phyloP scores from a whole-genome alignment of 2,888 invertebrate genomes.

The Eupithecia inturbata region DNA sequence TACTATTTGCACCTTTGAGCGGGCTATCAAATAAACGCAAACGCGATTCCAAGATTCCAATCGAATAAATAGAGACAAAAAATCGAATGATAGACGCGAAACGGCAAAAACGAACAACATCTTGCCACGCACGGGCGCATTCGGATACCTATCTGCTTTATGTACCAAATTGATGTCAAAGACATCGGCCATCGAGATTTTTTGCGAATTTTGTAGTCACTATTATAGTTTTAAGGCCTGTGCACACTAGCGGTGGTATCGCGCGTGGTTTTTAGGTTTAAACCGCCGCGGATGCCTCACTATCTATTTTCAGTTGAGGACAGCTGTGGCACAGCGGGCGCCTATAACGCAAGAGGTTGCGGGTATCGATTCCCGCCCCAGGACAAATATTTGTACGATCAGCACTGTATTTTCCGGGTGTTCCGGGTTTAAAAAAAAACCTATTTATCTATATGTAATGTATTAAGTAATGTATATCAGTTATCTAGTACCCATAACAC shows the following conservation, averaged over 20 bases:
- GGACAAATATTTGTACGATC: neutral
- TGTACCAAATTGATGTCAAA: slow-evolving; percentile 57
- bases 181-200: slow-evolving; percentile 48
- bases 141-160: slow-evolving; percentile 10
- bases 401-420: neutral
- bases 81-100: slow-evolving; percentile 35
- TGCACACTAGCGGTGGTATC: neutral
- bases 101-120: slow-evolving; percentile 51
- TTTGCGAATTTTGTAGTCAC: slow-evolving; percentile 19
- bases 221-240: neutral
- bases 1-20: neutral
- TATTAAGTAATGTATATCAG: neutral
- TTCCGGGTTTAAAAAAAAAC: neutral
- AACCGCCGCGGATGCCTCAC: neutral
- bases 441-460: neutral
- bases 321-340: no score
- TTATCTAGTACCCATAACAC: neutral
- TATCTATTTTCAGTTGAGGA: no score
- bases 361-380: neutral
- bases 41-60: slow-evolving; percentile 49
- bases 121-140: slow-evolving; percentile 58
- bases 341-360: neutral
- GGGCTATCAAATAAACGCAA: slow-evolving; percentile 15
- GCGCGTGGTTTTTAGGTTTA: neutral
- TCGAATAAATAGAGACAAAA: slow-evolving; percentile 40